These are phyloP conservation scores for Actenoides hombroni DNA, from an alignment of 2,113 vertebrate species.

Conservation along the genomic window DNA sequence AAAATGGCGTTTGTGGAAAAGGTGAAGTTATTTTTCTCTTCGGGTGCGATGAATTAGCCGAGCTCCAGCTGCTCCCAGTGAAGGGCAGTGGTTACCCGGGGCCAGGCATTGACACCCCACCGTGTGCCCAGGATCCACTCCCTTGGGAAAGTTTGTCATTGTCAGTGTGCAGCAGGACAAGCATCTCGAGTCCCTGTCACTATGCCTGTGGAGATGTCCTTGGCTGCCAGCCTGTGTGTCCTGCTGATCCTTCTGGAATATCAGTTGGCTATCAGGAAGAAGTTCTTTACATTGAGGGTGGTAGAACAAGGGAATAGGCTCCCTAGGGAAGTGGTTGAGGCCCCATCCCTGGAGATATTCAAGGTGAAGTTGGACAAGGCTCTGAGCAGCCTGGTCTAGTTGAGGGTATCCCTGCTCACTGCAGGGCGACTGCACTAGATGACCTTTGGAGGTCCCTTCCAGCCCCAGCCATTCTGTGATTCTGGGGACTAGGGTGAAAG, in stretches of 20 bases:
- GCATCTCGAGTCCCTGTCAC: background rate
- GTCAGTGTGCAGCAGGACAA: background rate
- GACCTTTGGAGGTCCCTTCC: too few relatives aligned
- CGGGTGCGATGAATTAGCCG: background rate
- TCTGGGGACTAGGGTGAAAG: background rate
- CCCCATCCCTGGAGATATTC: too few relatives aligned
- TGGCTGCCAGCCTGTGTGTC: background rate
- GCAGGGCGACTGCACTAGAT: too few relatives aligned
- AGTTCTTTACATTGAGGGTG: too few relatives aligned
- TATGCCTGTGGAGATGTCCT: background rate
- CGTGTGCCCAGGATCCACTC: background rate
- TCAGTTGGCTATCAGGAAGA: too few relatives aligned
- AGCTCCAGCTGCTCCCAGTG: background rate
- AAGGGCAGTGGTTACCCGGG: background rate
- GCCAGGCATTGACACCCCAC: background rate
- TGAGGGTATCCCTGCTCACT: too few relatives aligned
- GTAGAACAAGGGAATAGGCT: too few relatives aligned
- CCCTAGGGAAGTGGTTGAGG: too few relatives aligned
- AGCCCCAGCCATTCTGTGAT: too few relatives aligned
- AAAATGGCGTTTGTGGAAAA: slow-evolving; percentile 49
- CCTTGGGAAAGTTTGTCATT: background rate
- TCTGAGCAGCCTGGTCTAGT: too few relatives aligned
- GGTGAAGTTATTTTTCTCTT: slow-evolving; percentile 1
- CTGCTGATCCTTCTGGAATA: background rate
- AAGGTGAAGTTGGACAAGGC: too few relatives aligned